Evolutionary conservation across 2,888 invertebrate species (phyloP), one percentile per base, ranked within the genome.

Genomic region (Tolmerus cingulatus): DNA sequence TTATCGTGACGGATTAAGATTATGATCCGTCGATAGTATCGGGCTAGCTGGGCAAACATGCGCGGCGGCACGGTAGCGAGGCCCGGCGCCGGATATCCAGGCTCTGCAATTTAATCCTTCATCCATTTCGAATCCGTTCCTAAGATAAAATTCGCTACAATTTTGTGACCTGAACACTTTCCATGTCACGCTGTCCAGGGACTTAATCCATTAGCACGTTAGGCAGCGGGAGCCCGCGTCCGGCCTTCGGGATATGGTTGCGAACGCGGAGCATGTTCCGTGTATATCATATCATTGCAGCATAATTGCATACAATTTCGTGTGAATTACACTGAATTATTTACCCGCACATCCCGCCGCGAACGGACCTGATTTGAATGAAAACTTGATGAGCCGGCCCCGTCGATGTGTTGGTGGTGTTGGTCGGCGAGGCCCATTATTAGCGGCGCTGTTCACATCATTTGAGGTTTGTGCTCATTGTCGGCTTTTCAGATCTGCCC

Each of bases 1-100:
- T 79, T 88, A 86, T 88, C 88, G 88, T 88, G 88, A 88, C 88
- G 88, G 88, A 88, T 88, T 88, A 88, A 88, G 88, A 88, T 88
- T 86, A 86, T 55, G 77, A 88, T 88, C 88, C 43, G 37, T 5
- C 55, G 87, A 87, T 88, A 74, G 66, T 87, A 88, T 87, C 87
- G 23, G 7, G 5, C 34, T 86, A 55, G 81, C 86, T 88, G 79
- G 85, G 88, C 87, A 88, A 88, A 88, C 66, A 87, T 81, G 46
- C 43, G 34, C 74, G 30, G 34, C 14, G 34, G 40, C 40, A 40
- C 55, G 84, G 51, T 7, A 40, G 34, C n/a, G 23, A 27, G 30
- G 14, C 16, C 30, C 27, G 12, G 8, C 40, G 46, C 51, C 34
- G 55, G 76, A 43, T 46, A 34, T 16, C 19, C 30, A 23, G 8